Conservation (phyloP, 2,888 invertebrate genomes). For the Anorthoa munda region DNA sequence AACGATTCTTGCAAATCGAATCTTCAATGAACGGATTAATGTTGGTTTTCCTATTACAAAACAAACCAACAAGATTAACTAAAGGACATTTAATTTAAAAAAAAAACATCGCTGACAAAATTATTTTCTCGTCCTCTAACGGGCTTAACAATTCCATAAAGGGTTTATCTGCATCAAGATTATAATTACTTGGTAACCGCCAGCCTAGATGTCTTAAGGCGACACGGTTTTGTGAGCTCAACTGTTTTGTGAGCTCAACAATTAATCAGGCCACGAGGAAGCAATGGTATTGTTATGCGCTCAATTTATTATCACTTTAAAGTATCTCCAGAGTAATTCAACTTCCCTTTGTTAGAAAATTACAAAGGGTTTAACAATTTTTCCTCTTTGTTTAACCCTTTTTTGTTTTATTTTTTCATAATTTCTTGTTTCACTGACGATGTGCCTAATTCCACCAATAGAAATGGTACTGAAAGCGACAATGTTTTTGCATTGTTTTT, state of each 20-base stretch:
- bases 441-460: not conserved
- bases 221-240: slow-evolving; percentile 58
- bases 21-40: not conserved
- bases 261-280: slow-evolving; percentile 75
- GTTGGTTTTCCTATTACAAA: not conserved
- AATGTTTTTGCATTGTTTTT: not conserved
- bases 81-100: not conserved
- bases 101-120: slow-evolving; percentile 14
- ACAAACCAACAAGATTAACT: not conserved
- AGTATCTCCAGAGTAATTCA: slow-evolving; percentile 73
- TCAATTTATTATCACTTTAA: slow-evolving; percentile 79
- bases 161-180: slow-evolving; percentile 59
- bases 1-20: not conserved
- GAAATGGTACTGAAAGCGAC: not conserved
- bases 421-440: slow-evolving; percentile 45
- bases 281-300: slow-evolving; percentile 73
- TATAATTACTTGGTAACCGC: slow-evolving; percentile 57
- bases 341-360: slow-evolving; percentile 76
- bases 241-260: slow-evolving; percentile 60
- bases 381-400: slow-evolving; percentile 58
- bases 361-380: slow-evolving; percentile 74
- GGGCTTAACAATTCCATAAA: slow-evolving; percentile 45
- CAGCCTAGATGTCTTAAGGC: slow-evolving; percentile 55
- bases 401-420: slow-evolving; percentile 42
- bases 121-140: slow-evolving; percentile 11